Base-by-base conservation (phyloP, 2,113 vertebrate species). In the Paramisgurnus dabryanus region DNA sequence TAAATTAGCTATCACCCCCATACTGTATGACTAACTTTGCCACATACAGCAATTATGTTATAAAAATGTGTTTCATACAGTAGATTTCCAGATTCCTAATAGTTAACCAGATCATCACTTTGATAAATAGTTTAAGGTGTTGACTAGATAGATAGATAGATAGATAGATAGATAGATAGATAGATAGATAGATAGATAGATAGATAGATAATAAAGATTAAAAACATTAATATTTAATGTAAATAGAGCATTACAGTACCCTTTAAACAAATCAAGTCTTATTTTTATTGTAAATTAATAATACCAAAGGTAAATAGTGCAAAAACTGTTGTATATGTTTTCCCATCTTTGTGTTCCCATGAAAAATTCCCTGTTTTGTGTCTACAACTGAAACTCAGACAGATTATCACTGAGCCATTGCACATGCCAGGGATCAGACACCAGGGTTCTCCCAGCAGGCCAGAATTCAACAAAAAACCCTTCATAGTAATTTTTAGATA, bases 321-420 rank as follows among this genome's bases (percentile, higher is more conserved):
- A 22, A 60, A 45, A 27, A 22, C 67, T 69, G 47, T 27, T 15
- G 15, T 15, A 50, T 27, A 27, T 27, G 39, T 39, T 68, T 45
- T 27, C 45, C 43, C 69, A 71, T 1, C 53, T 70, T 55, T 53
- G 34, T 13, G n/a, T 61, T 61, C 60, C 61, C 39, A 45, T 71
- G 2, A 18, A 79, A 63, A 70, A 39, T 49, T 18, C 22, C 34
- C 17, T 17, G 34, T 27, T 49, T 39, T 4, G 34, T 50, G 27
- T 82, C 13, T 60, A 66, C 58, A 75, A 69, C 47, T 53, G n/a
- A 69, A 82, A 77, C n/a, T 3, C 4, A 2, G 11, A 17, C 80
- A 72, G 80, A 82, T 85, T 82, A 82, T 57, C 34, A 65, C 71
- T 82, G 80, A 82, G 80, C 84, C 67, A 58, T 65, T 80, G 82